Evolutionary conservation across 2,113 vertebrate species (phyloP).

Genomic region (Tichodroma muraria): DNA sequence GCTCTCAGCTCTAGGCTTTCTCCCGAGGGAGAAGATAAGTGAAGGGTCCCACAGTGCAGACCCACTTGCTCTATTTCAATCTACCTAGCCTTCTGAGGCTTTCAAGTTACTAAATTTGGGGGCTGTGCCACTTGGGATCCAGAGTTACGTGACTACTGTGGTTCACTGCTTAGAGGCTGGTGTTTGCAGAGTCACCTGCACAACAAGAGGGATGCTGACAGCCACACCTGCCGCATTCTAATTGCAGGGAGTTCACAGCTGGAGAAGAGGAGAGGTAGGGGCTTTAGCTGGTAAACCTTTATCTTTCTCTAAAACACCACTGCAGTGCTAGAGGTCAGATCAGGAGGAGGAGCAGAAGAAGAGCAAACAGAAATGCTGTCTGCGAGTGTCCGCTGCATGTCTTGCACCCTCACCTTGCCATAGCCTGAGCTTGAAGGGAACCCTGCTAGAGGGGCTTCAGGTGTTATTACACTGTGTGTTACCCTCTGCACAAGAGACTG

Average conservation of each 20-base stretch:
- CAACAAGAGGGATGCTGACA: not conserved
- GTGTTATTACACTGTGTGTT: not conserved
- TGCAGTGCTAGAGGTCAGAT: not conserved
- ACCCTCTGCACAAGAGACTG: not conserved
- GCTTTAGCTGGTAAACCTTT: not conserved
- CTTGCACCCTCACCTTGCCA: rapidly evolving
- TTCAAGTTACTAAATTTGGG: not conserved
- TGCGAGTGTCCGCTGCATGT: rapidly evolving
- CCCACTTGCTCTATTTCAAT: not conserved
- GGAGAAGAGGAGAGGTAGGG: not conserved
- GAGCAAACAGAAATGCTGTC: not conserved
- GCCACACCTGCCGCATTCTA: not conserved
- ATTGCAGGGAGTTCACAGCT: not conserved
- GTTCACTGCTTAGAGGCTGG: not conserved
- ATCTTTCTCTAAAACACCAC: not conserved
- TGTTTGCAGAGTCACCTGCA: not conserved
- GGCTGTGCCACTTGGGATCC: not conserved
- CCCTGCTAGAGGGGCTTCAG: not conserved
- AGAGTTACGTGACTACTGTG: not conserved
- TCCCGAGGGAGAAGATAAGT: not conserved
- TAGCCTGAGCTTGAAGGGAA: not conserved
- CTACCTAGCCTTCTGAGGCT: not conserved
- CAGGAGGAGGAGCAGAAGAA: not conserved
- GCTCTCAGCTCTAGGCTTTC: not conserved
- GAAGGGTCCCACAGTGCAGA: not conserved